Evolutionary conservation across 1,140 invertebrate genomes (phyloP).

Genomic region (Diplogasteroides magnus): DNA sequence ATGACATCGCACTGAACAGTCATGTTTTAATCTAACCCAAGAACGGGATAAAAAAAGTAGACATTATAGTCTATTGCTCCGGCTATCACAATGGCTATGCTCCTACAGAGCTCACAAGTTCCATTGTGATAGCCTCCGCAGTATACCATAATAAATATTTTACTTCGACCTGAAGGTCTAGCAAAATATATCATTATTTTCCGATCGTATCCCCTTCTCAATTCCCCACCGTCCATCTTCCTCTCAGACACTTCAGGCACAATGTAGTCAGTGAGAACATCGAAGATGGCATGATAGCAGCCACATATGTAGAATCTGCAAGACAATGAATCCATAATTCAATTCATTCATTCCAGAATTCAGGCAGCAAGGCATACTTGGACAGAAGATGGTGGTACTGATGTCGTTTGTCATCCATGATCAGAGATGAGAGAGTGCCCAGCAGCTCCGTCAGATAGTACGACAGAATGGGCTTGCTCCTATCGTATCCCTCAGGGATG

Average conservation of each 20-base stretch:
- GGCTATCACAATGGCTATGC: too few relatives aligned
- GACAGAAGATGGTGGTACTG: background rate
- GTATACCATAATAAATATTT: background rate
- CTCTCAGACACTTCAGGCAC: conserved; percentile 13
- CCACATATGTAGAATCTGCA: conserved; percentile 72
- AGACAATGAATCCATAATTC: background rate
- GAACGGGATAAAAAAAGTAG: background rate
- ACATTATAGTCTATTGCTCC: background rate
- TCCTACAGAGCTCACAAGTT: background rate
- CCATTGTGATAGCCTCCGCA: too few relatives aligned
- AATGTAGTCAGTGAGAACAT: conserved; percentile 13
- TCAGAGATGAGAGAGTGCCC: background rate
- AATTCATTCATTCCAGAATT: background rate
- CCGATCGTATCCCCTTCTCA: too few relatives aligned
- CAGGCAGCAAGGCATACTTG: background rate
- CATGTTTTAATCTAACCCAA: background rate
- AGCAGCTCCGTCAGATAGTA: background rate
- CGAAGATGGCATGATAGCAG: conserved; percentile 69
- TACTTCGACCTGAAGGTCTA: too few relatives aligned
- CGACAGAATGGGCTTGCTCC: background rate
- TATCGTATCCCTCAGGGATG: background rate
- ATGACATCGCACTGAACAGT: too few relatives aligned
- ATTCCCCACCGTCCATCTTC: background rate
- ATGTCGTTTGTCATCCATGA: background rate
- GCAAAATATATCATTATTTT: too few relatives aligned